Evolutionary conservation across 1,140 invertebrate genomes (phyloP), one percentile per base, ranked within the genome.

Genomic region (Lasioglossum baleicum): DNA sequence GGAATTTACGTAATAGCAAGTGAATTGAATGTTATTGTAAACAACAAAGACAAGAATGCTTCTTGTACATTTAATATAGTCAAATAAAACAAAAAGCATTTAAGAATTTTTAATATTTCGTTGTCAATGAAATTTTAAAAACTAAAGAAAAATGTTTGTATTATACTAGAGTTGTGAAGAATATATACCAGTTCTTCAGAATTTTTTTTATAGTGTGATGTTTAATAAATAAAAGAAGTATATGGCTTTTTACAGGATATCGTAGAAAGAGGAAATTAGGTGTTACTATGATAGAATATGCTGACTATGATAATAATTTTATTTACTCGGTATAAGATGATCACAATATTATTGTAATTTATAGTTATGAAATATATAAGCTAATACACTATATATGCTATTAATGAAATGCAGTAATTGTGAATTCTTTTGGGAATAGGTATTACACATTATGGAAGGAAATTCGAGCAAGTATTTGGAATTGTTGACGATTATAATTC

Each of bases 291-390:
- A 63, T 64, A 72, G 44, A 71, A 53, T 64, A 44, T 83, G 73
- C 58, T n/a, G n/a, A n/a, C n/a, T n/a, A n/a, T n/a, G n/a, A n/a
- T 84, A 86, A 88, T 88, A 82, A 86, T 75, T 90, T 86, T 84
- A 88, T 91, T 90, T 86, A 82, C 86, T 87, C 83, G 66, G 79
- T 85, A 87, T 80, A 90, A 88, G 76, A 88, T 80, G 86, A 90
- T 90, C 86, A 90, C 86, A 90, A 90, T 84, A 88, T 80, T n/a
- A n/a, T n/a, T 70, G 66, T 87, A 84, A 79, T 90, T 84, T 80
- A 85, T 90, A 88, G 60, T 82, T 90, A 82, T 77, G 70, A 82
- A 84, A 88, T 91, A 90, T 84, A 90, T 87, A 90, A 90, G 82
- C 85, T 91, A 90, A 86, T 70, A 85, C 68, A 75, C 84, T 87